Percentiles rank a stretch among this genome's conserved stretches.
Conservation (phyloP, 1,140 invertebrate genomes). For the Berghia stephanieae region DNA sequence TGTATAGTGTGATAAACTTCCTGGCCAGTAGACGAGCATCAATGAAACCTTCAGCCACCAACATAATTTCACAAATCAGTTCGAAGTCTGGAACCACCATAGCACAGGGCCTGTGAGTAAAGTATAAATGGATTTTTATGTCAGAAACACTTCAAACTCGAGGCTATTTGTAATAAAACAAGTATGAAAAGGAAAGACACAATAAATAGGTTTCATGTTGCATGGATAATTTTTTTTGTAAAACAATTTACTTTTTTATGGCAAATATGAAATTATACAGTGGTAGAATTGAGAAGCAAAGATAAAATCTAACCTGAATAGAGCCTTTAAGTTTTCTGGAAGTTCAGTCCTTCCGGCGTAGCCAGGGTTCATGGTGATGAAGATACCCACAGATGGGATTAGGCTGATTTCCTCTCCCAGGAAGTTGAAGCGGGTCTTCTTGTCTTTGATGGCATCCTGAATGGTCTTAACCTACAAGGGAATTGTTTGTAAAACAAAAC, state of each 20-base stretch:
- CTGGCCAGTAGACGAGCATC: conserved; percentile 90
- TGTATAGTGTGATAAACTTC: conserved; percentile 96
- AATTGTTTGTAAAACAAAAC: too few relatives aligned
- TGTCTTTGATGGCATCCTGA: conserved; percentile 91
- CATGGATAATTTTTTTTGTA: background rate
- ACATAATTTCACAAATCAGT: conserved; percentile 97
- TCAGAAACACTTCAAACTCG: background rate
- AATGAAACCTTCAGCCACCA: conserved; percentile 96
- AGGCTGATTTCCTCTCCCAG: conserved; percentile 90
- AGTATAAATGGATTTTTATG: background rate
- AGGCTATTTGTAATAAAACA: background rate
- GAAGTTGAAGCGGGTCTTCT: conserved; percentile 89
- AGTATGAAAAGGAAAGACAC: background rate
- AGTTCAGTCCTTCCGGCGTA: conserved; percentile 94
- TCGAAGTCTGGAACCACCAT: conserved; percentile 99
- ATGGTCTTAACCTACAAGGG: conserved; percentile 79
- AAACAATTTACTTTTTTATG: too few relatives aligned
- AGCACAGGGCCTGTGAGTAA: conserved; percentile 84
- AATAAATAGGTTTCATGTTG: background rate
- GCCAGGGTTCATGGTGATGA: conserved; percentile 97
- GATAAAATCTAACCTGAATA: conserved; percentile 83
- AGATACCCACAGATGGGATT: conserved; percentile 88
- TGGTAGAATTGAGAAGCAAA: background rate
- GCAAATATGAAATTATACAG: background rate
- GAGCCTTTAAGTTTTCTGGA: conserved; percentile 87